Evolutionary conservation across 2,797 vertebrate genomes (phyloP).

Genomic region (Amazonetta brasiliensis): DNA sequence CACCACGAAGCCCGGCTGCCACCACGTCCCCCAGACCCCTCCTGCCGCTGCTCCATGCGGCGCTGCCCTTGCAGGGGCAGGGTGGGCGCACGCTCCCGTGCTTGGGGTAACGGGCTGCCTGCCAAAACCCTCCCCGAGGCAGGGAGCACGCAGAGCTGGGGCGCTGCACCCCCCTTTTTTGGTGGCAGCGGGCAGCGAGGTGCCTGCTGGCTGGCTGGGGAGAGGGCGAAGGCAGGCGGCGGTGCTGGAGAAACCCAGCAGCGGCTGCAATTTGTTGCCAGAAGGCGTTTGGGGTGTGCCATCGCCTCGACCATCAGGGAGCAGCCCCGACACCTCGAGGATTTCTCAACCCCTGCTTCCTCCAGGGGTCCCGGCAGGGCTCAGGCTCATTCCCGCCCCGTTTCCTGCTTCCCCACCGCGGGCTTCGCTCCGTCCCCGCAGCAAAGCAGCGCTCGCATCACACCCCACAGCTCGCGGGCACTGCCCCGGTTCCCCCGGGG

Average conservation of each 20-base stretch:
- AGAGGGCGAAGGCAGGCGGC: accelerated
- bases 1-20: accelerated
- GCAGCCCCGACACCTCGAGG: background rate
- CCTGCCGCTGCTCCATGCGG: background rate
- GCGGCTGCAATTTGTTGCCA: accelerated
- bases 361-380: background rate
- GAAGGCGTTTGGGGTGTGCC: background rate
- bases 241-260: background rate
- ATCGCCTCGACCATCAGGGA: background rate
- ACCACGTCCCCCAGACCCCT: background rate
- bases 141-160: background rate
- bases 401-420: background rate
- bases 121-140: background rate
- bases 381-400: background rate
- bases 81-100: accelerated
- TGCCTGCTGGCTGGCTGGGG: accelerated
- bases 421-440: background rate
- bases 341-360: background rate
- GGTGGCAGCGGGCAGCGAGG: background rate
- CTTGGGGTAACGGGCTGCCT: accelerated
- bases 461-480: background rate
- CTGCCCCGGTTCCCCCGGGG: background rate
- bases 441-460: background rate
- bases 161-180: background rate
- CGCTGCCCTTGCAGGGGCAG: accelerated